These are phyloP conservation scores for Scaptodrosophila latifasciaeformis DNA, from an alignment of 2,888 invertebrate species.

Conservation along the genomic window DNA sequence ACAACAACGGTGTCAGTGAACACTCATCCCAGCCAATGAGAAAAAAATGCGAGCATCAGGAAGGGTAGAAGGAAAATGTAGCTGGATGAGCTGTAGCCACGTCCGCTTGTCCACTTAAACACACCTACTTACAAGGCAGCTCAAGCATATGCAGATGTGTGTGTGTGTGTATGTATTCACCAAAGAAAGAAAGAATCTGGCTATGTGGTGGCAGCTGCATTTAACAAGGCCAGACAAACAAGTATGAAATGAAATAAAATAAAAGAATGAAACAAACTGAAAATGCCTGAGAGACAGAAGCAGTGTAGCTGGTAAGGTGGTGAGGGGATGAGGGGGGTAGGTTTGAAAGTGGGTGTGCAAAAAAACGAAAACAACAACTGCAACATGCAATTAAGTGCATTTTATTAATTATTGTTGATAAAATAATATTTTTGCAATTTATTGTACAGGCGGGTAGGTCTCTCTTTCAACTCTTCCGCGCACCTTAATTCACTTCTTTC, in stretches of 20 bases:
- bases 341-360: no score
- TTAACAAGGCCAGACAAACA: slow-evolving; percentile 32
- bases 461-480: background rate
- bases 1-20: slow-evolving; percentile 1
- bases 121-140: slow-evolving; percentile 55
- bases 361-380: slow-evolving; percentile 30
- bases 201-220: slow-evolving; percentile 41
- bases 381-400: slow-evolving; percentile 65
- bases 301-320: no score
- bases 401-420: slow-evolving; percentile 70
- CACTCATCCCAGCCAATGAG: background rate
- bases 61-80: background rate
- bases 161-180: background rate
- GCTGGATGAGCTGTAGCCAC: slow-evolving; percentile 35
- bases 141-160: slow-evolving; percentile 60
- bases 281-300: background rate
- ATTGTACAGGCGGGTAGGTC: slow-evolving; percentile 42
- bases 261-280: slow-evolving; percentile 1
- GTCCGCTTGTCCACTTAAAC: slow-evolving; percentile 32
- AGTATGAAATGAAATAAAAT: slow-evolving; percentile 1
- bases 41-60: background rate
- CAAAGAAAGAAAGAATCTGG: no score
- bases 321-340: no score
- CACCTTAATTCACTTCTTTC: no score
- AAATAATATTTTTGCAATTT: slow-evolving; percentile 69